These are phyloP conservation scores for Hylaeus volcanicus DNA, from an alignment of 1,140 invertebrate species.

Conservation along the genomic window DNA sequence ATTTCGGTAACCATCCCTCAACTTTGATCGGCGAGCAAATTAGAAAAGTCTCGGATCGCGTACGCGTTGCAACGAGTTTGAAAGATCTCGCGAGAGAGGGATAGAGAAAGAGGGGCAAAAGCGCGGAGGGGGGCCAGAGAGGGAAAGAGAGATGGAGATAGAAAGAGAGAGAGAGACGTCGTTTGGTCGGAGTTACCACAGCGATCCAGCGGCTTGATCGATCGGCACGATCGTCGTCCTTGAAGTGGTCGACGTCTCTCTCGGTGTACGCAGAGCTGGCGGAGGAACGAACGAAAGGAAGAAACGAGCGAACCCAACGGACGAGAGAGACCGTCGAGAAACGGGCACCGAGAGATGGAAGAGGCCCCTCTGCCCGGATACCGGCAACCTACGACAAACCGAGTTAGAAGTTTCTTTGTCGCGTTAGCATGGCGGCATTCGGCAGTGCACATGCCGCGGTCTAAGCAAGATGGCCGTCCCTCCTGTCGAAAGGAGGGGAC, in stretches of 20 bases:
- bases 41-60: neutral
- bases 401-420: slow-evolving; percentile 75
- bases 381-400: slow-evolving; percentile 69
- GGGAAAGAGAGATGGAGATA: too few species aligned
- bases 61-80: too few species aligned
- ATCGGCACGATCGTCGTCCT: slow-evolving; percentile 69
- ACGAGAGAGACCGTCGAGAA: neutral
- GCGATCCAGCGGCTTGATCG: slow-evolving; percentile 60
- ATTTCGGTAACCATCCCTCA: neutral
- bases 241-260: slow-evolving; percentile 71
- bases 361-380: slow-evolving; percentile 51
- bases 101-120: too few species aligned
- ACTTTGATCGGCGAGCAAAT: slow-evolving; percentile 6
- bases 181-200: slow-evolving; percentile 55
- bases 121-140: neutral
- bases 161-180: slow-evolving; percentile 19
- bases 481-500: slow-evolving; percentile 57
- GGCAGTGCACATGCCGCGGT: slow-evolving; percentile 51
- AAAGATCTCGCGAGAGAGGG: too few species aligned
- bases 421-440: slow-evolving; percentile 62
- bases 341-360: slow-evolving; percentile 22
- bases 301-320: slow-evolving; percentile 9
- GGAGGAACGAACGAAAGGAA: slow-evolving; percentile 22
- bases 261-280: slow-evolving; percentile 35
- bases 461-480: slow-evolving; percentile 60